Conservation (phyloP, 2,888 invertebrate species). For the Drosophila incognita region DNA sequence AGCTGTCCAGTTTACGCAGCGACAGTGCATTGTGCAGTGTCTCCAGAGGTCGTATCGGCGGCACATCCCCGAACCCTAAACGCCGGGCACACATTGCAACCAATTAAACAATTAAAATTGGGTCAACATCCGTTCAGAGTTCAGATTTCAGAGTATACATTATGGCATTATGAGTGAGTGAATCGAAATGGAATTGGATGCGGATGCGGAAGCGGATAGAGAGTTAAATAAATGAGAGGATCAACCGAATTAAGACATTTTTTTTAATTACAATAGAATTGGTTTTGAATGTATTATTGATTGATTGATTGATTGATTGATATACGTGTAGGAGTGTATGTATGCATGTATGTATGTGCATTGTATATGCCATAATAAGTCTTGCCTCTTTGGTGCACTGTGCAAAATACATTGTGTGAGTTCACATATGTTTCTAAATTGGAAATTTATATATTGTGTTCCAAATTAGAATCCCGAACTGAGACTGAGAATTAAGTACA, state of each 20-base stretch:
- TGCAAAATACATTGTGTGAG: background rate
- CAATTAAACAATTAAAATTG: constrained; percentile 1
- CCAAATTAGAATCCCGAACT: background rate
- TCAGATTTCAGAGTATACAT: background rate
- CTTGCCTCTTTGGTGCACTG: background rate
- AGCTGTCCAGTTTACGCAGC: constrained; percentile 94
- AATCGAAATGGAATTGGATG: constrained; percentile 3
- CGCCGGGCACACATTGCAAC: constrained; percentile 73
- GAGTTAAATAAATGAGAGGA: constrained; percentile 1
- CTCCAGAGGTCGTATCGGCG: constrained; percentile 97
- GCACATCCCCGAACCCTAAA: constrained; percentile 94
- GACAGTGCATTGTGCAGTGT: constrained; percentile 98
- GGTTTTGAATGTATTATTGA: background rate
- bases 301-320: background rate
- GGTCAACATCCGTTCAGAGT: background rate
- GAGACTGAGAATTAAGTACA: background rate
- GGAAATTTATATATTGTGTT: background rate
- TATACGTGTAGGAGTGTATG: background rate
- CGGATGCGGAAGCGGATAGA: background rate
- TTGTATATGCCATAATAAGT: background rate
- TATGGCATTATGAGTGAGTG: background rate
- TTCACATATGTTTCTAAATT: background rate
- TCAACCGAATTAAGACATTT: constrained; percentile 3
- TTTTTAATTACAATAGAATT: background rate
- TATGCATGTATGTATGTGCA: background rate